A percentile compares a stretch with the other conserved stretches of the same genome.
Conservation (phyloP, 2,113 vertebrate genomes). For the Ivindomyrus marchei region DNA sequence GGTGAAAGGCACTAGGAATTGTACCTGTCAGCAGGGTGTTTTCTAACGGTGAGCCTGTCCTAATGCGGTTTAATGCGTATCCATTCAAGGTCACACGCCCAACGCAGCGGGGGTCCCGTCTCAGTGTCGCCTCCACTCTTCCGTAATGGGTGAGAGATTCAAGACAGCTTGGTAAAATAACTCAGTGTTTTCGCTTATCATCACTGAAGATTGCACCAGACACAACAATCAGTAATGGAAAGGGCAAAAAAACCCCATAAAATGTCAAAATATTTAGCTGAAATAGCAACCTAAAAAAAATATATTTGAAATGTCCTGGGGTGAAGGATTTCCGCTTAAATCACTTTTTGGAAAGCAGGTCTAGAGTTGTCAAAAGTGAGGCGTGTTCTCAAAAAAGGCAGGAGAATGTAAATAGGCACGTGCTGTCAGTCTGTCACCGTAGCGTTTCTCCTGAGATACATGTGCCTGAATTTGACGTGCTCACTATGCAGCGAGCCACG, state of each 20-base stretch:
- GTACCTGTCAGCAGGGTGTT: background rate
- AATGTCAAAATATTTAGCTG: background rate
- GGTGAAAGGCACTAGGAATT: background rate
- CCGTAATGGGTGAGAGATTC: background rate
- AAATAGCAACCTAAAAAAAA: background rate
- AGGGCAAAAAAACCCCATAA: background rate
- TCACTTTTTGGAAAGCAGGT: background rate
- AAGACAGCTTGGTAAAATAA: background rate
- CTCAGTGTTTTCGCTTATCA: background rate
- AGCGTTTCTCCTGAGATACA: background rate
- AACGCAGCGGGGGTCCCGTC: background rate
- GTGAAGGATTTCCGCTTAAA: background rate
- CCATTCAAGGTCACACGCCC: background rate
- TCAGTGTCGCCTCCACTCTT: background rate
- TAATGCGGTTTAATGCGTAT: background rate
- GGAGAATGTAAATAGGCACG: background rate
- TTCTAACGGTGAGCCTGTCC: background rate
- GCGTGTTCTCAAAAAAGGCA: background rate
- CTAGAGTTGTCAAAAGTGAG: background rate
- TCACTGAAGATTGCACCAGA: background rate
- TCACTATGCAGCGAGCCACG: background rate
- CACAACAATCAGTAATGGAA: background rate
- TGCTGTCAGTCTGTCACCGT: background rate
- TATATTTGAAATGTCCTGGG: background rate
- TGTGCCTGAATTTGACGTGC: background rate